Evolutionary conservation across 1,140 invertebrate genomes (phyloP), one percentile per base, ranked within the genome.

Genomic region (Octopus sinensis): DNA sequence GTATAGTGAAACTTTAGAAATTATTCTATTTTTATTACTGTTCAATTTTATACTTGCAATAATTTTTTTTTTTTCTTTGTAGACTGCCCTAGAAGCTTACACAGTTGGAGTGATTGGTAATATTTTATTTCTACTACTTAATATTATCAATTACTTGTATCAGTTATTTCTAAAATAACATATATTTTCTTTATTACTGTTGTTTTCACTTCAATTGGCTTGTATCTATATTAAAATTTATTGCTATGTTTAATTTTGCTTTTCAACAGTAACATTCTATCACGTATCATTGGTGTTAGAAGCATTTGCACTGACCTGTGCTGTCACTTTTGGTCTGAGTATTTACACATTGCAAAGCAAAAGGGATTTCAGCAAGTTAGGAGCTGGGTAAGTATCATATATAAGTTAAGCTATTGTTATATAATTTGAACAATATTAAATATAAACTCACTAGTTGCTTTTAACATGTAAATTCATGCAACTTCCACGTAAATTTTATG

Each of bases 281-380:
- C 93, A 95, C 81, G 92, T 93, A 51, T 86, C 90, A 10, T 91
- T 94, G 54, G 95, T 96, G 0, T 88, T 96, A 13, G 93, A 96
- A 91, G 95, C 95, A 4, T 91, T 96, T 13, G 88, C 93, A 3
- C 91, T 96, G 82, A 96, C 95, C 0, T 91, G 95, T 73, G 92
- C 93, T 4, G 93, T 96, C 12, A 93, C 95, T 13, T 90, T 93
- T 81, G 93, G 93, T 0, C 91, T 96, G 71, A 96, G 95, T 0
- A 86, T 93, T 6, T 96, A 93, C 88, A 96, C 95, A 2, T 93
- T 96, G 80, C 95, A 96, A 91, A 94, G 94, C 51, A 96, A 95
- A 89, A 92, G 92, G 83, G 95, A 96, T 88, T 96, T 96, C 90
- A 95, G 95, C 10, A 93, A 93, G 79, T 90, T 94, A 88, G 93